A percentile compares a stretch with the other conserved stretches of the same genome.
These are phyloP conservation scores for Pseudomyrmex cubaensis DNA, from an alignment of 1,140 invertebrate genomes.

Conservation along the genomic window DNA sequence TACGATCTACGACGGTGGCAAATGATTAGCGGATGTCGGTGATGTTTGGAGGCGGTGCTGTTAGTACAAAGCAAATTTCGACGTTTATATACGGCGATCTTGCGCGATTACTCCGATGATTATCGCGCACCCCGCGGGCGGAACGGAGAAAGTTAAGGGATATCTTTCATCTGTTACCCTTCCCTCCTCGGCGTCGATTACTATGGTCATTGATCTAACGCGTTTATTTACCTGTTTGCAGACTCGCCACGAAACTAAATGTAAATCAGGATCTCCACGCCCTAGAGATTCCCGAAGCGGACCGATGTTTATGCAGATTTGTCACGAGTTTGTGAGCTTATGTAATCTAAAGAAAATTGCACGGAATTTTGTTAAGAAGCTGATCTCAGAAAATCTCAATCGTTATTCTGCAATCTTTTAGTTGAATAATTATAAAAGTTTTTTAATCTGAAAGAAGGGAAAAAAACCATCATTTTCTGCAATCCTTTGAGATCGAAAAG, in stretches of 20 bases:
- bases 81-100: slow-evolving; percentile 26
- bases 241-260: background rate
- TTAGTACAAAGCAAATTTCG: slow-evolving; percentile 64
- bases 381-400: too few relatives aligned
- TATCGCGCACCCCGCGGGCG: background rate
- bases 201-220: slow-evolving; percentile 31
- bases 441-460: too few relatives aligned
- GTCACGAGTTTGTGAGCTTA: too few relatives aligned
- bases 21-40: slow-evolving; percentile 71
- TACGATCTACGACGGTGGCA: slow-evolving; percentile 69
- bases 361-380: too few relatives aligned
- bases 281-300: background rate
- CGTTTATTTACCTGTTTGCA: background rate
- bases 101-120: slow-evolving; percentile 16
- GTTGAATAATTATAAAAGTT: too few relatives aligned
- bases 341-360: too few relatives aligned
- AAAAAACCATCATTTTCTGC: too few relatives aligned
- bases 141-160: slow-evolving; percentile 4
- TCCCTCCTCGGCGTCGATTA: slow-evolving; percentile 20
- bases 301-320: background rate
- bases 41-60: slow-evolving; percentile 71
- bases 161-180: slow-evolving; percentile 27
- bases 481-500: too few relatives aligned
- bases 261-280: background rate
- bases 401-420: too few relatives aligned